Conservation (phyloP, 1,140 invertebrate species). For the Papilio helenus region DNA sequence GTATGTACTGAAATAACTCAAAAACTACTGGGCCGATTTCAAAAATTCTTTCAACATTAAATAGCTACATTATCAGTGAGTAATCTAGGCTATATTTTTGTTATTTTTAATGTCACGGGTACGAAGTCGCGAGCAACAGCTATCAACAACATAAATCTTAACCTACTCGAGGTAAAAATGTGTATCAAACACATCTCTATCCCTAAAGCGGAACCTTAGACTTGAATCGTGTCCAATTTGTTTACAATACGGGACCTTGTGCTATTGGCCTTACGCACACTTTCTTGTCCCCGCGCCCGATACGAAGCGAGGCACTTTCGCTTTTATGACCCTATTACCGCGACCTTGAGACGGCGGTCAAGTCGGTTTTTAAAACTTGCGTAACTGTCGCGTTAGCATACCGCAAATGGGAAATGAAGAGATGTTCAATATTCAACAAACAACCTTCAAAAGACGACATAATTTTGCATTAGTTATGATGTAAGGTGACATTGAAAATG, state of each 20-base stretch:
- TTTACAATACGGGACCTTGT: slow-evolving; percentile 45
- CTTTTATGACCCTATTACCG: slow-evolving; percentile 50
- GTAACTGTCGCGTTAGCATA: slow-evolving; percentile 26
- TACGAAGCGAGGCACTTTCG: slow-evolving; percentile 51
- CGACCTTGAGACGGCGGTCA: slow-evolving; percentile 47
- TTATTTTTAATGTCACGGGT: too few relatives aligned
- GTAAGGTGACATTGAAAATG: not conserved
- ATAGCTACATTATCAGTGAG: too few relatives aligned
- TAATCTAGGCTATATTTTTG: too few relatives aligned
- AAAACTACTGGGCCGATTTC: too few relatives aligned
- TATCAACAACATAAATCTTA: too few relatives aligned
- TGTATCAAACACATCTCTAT: not conserved
- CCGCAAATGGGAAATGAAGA: slow-evolving; percentile 15
- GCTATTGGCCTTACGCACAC: slow-evolving; percentile 45
- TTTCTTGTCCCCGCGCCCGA: slow-evolving; percentile 53
- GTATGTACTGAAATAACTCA: too few relatives aligned
- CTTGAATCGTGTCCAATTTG: slow-evolving; percentile 40
- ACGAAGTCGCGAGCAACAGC: too few relatives aligned
- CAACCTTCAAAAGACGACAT: not conserved
- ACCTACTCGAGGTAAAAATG: too few relatives aligned
- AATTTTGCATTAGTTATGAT: not conserved
- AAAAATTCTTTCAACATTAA: too few relatives aligned
- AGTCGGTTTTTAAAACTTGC: slow-evolving; percentile 30
- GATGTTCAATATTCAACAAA: not conserved
- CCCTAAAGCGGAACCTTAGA: not conserved